Evolutionary conservation across 1,140 invertebrate species (phyloP), one percentile per base, ranked within the genome.

Genomic region (Hydropsyche tenuis): DNA sequence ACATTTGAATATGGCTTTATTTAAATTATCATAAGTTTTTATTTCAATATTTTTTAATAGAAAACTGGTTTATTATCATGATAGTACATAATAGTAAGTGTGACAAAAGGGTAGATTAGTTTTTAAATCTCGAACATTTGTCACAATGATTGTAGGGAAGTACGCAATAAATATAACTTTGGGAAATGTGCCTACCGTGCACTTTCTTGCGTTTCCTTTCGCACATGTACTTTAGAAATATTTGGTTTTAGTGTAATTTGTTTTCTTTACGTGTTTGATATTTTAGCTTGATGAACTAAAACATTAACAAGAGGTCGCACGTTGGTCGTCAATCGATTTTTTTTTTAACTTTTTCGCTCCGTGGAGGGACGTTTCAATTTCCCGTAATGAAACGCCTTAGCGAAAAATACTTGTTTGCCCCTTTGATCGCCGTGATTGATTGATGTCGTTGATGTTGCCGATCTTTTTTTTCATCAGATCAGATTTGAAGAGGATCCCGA

Each of bases 101-200:
- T 70, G 69, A 74, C 70, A 74, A 74, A 74, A 63, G 45, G 68
- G 25, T 7, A 66, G 73, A 69, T 74, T 62, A 74, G 46, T 27
- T 46, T 27, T 45, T 12, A 18, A 37, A 62, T 20, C 53, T 66
- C 14, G 12, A 18, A 53, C 51, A 20, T 74, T 74, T 43, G 14
- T 74, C 23, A 45, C 46, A 16, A 7, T 37, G 42, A 4, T 37
- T 7, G 37, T 12, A 45, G 22, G 20, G 27, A 63, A 74, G 42
- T 65, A 62, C 66, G 62, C 62, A 74, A 74, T 74, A 74, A 74
- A 74, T 74, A 74, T 74, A 37, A 9, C 30, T 37, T 37, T 37
- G 30, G 3, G 9, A 9, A 37, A n/a, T n/a, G n/a, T n/a, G n/a
- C 9, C 3, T 37, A 37, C 30, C 30, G 30, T 9, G 9, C 30